These are phyloP conservation scores for Hyphantria cunea DNA, from an alignment of 1,140 invertebrate genomes.

Conservation along the genomic window DNA sequence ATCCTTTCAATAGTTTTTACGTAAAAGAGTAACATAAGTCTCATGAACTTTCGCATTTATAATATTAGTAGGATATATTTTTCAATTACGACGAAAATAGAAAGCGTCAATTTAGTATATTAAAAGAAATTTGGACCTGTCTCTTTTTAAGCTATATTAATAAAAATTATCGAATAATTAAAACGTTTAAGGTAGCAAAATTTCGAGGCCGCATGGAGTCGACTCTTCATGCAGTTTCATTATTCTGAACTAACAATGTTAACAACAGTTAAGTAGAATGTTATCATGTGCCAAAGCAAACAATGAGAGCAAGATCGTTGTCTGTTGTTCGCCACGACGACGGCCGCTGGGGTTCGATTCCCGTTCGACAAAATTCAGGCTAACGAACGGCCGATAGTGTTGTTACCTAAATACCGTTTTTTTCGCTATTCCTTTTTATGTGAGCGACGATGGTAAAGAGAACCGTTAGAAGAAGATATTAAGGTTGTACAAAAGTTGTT, in stretches of 20 bases:
- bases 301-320: conserved; percentile 69
- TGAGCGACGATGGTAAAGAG: background rate
- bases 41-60: too few relatives aligned
- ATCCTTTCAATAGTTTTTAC: too few relatives aligned
- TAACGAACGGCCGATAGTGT: conserved; percentile 51
- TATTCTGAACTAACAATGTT: conserved; percentile 20
- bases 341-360: conserved; percentile 45
- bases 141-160: too few relatives aligned
- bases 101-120: too few relatives aligned
- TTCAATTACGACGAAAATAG: too few relatives aligned
- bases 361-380: conserved; percentile 59
- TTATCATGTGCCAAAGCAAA: conserved; percentile 59
- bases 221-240: conserved; percentile 34
- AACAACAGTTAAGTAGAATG: conserved; percentile 51
- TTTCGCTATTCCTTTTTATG: conserved; percentile 39
- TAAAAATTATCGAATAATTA: too few relatives aligned
- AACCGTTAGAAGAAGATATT: conserved; percentile 6
- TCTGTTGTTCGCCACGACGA: conserved; percentile 53
- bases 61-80: too few relatives aligned
- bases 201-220: too few relatives aligned
- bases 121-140: too few relatives aligned
- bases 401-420: conserved; percentile 51
- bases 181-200: too few relatives aligned
- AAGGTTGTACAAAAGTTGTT: conserved; percentile 1
- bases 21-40: too few relatives aligned